Evolutionary conservation across 2,113 vertebrate genomes (phyloP), one percentile per base, ranked within the genome.

Genomic region (Spea bombifrons): DNA sequence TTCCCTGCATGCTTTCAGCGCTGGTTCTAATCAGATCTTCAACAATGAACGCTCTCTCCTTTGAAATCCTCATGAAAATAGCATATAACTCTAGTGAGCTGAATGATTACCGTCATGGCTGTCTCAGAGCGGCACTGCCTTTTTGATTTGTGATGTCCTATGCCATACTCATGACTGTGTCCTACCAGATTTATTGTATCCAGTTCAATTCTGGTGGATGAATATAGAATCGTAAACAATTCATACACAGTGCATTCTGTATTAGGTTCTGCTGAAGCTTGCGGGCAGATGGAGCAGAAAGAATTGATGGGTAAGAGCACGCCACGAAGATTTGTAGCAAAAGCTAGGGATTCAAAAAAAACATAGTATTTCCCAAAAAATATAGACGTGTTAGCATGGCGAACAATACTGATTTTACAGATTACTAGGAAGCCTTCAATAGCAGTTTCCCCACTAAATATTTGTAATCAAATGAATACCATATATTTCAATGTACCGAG

Each of bases 141-240:
- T 70, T 13, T 44, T 70, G 75, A 77, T 77, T 77, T 77, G 66
- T 77, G 75, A 44, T 77, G 75, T 76, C 75, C 53, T 77, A 55
- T 71, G 55, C 52, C 7, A 46, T 63, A 77, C 75, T 63, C 66
- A 70, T 15, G 66, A 66, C 75, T 77, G 12, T 77, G 75, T 70
- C 75, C 30, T 44, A 61, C 55, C 75, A 77, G 75, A 77, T 77
- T 77, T 77, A 76, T 69, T 69, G 46, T 61, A 77, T 77, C 68
- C 16, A 50, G 16, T 70, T 77, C 55, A 5, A 77, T 70, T 77
- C 55, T 77, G 61, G 15, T 77, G 17, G 75, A 77, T 70, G 67
- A 59, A 77, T 77, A 70, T 53, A 77, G 75, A 49, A 70, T 77
- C 75, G 70, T 63, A 77, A 77, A 77, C 66, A 70, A 70, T 77